Evolutionary conservation across 1,140 invertebrate genomes (phyloP).

Genomic region (Stenopsyche tienmushanensis): DNA sequence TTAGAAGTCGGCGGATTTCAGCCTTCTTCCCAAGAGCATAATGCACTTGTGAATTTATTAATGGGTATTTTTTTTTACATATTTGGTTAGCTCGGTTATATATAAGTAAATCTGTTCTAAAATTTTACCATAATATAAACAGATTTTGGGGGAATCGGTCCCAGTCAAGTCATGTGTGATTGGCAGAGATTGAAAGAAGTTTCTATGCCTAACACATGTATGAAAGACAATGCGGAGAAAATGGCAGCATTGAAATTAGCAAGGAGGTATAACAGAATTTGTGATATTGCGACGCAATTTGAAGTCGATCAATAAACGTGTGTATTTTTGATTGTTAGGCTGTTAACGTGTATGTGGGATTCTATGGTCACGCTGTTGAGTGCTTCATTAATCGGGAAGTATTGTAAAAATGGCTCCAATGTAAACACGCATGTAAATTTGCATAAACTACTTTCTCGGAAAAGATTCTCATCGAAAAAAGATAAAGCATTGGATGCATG

Average conservation of each 20-base stretch:
- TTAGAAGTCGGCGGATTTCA: slow-evolving; percentile 69
- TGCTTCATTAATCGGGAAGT: slow-evolving; percentile 67
- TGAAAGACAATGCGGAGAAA: slow-evolving; percentile 54
- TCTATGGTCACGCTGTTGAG: slow-evolving; percentile 86
- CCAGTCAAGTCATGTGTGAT: slow-evolving; percentile 79
- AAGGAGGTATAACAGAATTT: slow-evolving; percentile 44
- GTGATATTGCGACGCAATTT: neutral
- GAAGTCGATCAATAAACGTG: neutral
- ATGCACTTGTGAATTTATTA: slow-evolving; percentile 73
- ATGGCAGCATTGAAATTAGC: slow-evolving; percentile 54
- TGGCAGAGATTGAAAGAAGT: slow-evolving; percentile 79
- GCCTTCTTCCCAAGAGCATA: slow-evolving; percentile 58
- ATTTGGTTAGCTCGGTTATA: too few species aligned
- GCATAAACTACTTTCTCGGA: slow-evolving; percentile 50
- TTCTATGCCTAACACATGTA: slow-evolving; percentile 64
- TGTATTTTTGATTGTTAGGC: slow-evolving; percentile 43
- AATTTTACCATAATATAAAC: slow-evolving; percentile 43
- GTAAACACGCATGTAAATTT: slow-evolving; percentile 53
- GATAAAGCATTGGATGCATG: slow-evolving; percentile 66
- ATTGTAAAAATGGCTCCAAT: slow-evolving; percentile 51
- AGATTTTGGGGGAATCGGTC: slow-evolving; percentile 83
- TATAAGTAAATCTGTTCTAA: neutral
- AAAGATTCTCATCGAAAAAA: slow-evolving; percentile 47
- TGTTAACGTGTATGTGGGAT: slow-evolving; percentile 90
- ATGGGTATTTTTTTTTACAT: slow-evolving; percentile 60